Evolutionary conservation across 1,140 invertebrate genomes (phyloP).

Genomic region (Cylas formicarius): DNA sequence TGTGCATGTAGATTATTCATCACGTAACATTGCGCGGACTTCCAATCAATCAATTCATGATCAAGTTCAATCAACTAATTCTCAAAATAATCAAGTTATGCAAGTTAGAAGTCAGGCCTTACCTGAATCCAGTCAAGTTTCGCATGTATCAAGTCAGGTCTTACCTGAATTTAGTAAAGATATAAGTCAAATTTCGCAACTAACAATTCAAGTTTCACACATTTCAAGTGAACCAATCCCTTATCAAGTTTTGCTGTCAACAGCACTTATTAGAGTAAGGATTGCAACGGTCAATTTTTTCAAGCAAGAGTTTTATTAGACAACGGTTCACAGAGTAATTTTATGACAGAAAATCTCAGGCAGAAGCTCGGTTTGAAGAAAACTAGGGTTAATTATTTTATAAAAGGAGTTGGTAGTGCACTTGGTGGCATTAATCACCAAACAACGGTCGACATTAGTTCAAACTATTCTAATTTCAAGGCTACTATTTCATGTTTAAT

Average conservation of each 20-base stretch:
- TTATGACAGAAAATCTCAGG: slow-evolving; percentile 9
- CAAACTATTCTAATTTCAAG: slow-evolving; percentile 3
- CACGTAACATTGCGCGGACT: background rate
- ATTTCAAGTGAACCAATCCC: background rate
- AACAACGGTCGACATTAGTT: background rate
- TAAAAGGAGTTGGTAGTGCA: slow-evolving; percentile 4
- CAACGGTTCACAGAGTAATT: slow-evolving; percentile 16
- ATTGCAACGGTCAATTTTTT: background rate
- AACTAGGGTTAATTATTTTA: slow-evolving; percentile 4
- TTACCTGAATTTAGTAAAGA: background rate
- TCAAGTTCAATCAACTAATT: background rate
- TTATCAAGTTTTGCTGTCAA: slow-evolving; percentile 5
- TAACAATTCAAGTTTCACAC: background rate
- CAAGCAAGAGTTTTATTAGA: slow-evolving; percentile 6
- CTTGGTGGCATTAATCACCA: background rate
- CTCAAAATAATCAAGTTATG: background rate
- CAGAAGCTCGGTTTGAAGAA: slow-evolving; percentile 3
- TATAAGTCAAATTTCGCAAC: no score
- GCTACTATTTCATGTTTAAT: slow-evolving; percentile 8
- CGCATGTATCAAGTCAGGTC: background rate
- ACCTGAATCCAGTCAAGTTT: no score
- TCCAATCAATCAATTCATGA: background rate
- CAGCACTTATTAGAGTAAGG: slow-evolving; percentile 4
- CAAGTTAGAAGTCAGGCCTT: no score
- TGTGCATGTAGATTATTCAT: slow-evolving; percentile 4